Conservation (phyloP, 1,140 invertebrate species). For the Drosophila mojavensis region DNA sequence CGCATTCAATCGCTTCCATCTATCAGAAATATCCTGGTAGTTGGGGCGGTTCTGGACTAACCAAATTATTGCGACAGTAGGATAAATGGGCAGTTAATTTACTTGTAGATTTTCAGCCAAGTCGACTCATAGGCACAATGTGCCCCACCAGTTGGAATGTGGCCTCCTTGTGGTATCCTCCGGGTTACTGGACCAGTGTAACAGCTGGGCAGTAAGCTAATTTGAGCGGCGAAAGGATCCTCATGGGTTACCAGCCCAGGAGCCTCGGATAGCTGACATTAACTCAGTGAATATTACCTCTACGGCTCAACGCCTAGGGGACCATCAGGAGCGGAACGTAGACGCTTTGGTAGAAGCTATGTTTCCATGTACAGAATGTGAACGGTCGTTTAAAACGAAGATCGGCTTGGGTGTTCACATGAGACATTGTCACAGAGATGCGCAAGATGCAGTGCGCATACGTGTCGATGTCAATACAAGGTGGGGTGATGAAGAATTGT, state of each 20-base stretch:
- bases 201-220: background rate
- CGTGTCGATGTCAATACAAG: conserved; percentile 7
- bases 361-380: background rate
- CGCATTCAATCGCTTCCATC: too few species aligned
- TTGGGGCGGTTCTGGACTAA: too few species aligned
- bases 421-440: background rate
- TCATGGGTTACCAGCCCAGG: background rate
- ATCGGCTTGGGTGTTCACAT: conserved; percentile 6
- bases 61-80: too few species aligned
- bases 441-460: background rate
- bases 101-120: too few species aligned
- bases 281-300: background rate
- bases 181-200: background rate
- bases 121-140: background rate
- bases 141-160: background rate
- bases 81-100: too few species aligned
- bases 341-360: background rate
- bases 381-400: conserved; percentile 2
- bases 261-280: conserved; percentile 2
- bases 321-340: conserved; percentile 2
- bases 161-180: background rate
- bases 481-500: conserved; percentile 32
- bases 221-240: background rate
- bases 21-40: too few species aligned
- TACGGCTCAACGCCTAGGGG: background rate